phyloP scores from a whole-genome alignment of 2,113 vertebrate genomes.

The Takifugu flavidus region DNA sequence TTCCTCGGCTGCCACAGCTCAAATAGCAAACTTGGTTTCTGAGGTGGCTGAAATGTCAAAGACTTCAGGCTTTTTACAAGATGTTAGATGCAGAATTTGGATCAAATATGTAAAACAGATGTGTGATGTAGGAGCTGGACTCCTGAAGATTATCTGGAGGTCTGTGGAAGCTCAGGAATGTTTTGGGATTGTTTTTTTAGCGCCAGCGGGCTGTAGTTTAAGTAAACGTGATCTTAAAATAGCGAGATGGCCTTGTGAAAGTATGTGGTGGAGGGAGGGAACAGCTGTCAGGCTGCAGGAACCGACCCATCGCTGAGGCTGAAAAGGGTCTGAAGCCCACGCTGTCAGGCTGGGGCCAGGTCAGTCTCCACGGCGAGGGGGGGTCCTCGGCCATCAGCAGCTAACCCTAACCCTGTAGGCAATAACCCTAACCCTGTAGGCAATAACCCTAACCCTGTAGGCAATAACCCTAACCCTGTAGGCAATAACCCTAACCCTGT shows the following conservation, averaged over 20 bases:
- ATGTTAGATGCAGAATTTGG: conserved; percentile 13
- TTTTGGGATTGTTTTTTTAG: too few relatives aligned
- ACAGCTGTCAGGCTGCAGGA: conserved; percentile 44
- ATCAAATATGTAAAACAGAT: conserved; percentile 13
- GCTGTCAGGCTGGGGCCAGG: too few relatives aligned
- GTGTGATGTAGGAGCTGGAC: conserved; percentile 25
- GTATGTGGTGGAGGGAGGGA: conserved; percentile 35
- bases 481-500: too few relatives aligned
- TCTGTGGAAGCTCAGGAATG: conserved; percentile 55
- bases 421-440: too few relatives aligned
- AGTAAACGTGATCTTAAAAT: conserved; percentile 68
- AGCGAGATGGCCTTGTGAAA: conserved; percentile 68
- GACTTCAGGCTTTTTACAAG: too few relatives aligned
- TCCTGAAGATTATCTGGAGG: conserved; percentile 36
- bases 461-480: too few relatives aligned
- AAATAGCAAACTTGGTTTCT: conserved; percentile 53
- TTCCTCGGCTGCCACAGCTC: conserved; percentile 45
- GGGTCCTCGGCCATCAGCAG: too few relatives aligned
- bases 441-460: too few relatives aligned
- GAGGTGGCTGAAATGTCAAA: conserved; percentile 27
- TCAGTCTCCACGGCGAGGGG: too few relatives aligned
- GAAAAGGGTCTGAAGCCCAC: background rate
- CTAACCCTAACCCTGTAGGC: too few relatives aligned
- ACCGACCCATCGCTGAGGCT: conserved; percentile 34
- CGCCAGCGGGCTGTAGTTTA: conserved; percentile 47